Percentiles rank a stretch among this genome's conserved stretches.
Evolutionary conservation across 2,797 vertebrate species (phyloP).

Genomic region (Agapornis canus): DNA sequence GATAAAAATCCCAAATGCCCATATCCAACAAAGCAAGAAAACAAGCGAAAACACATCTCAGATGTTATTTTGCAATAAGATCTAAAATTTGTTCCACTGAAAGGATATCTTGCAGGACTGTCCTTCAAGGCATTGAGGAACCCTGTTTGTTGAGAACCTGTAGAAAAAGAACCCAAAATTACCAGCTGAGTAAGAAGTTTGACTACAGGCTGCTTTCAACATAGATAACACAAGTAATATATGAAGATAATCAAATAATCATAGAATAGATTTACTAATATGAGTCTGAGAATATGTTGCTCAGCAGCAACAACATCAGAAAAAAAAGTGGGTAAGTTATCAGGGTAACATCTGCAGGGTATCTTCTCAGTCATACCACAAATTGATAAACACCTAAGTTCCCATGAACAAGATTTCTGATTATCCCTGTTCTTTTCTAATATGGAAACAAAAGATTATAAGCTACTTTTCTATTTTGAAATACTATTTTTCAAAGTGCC

Average conservation of each 20-base stretch:
- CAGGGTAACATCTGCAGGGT: constrained; percentile 20
- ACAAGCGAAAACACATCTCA: background rate
- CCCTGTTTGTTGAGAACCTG: constrained; percentile 88
- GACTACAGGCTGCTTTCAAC: background rate
- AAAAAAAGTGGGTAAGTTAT: constrained; percentile 2
- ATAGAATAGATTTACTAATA: background rate
- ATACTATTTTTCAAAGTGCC: constrained; percentile 1
- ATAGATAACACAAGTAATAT: background rate
- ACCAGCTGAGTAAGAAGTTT: background rate
- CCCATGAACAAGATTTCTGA: constrained; percentile 36
- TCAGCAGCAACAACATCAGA: background rate
- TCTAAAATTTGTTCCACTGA: constrained; percentile 24
- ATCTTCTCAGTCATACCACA: constrained; percentile 66
- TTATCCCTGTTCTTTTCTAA: constrained; percentile 31
- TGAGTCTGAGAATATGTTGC: background rate
- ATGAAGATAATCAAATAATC: background rate
- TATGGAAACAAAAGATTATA: constrained; percentile 32
- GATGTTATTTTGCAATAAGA: background rate
- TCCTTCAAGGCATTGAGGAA: constrained; percentile 95
- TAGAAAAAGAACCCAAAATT: constrained; percentile 61
- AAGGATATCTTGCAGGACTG: constrained; percentile 99
- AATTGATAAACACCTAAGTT: constrained; percentile 27
- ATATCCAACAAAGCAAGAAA: background rate
- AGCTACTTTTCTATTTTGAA: background rate
- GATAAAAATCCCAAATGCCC: background rate